Conservation (phyloP, 2,888 invertebrate species). For the Rotaria socialis region DNA sequence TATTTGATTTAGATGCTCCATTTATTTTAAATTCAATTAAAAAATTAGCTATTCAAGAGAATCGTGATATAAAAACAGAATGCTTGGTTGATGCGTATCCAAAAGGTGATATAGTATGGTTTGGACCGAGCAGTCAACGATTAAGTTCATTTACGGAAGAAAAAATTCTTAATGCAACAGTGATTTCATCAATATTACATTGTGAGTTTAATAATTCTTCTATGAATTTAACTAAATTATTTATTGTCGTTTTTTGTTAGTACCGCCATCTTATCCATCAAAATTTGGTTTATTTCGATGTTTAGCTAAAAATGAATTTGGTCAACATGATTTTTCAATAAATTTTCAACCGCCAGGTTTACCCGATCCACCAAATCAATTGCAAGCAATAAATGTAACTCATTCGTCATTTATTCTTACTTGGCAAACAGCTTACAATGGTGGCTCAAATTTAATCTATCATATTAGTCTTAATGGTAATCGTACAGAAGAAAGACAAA, state of each 20-base stretch:
- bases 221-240: neutral
- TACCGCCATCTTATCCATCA: slow-evolving; percentile 24
- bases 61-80: neutral
- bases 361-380: slow-evolving; percentile 11
- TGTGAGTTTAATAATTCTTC: neutral
- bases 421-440: neutral
- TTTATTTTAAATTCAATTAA: slow-evolving; percentile 24
- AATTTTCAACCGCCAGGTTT: slow-evolving; percentile 30
- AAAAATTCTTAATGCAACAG: neutral
- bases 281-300: slow-evolving; percentile 2
- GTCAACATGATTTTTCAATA: slow-evolving; percentile 30
- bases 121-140: neutral
- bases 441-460: slow-evolving; percentile 3
- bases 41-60: neutral
- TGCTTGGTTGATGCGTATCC: slow-evolving; percentile 19
- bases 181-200: neutral
- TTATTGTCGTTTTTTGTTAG: neutral
- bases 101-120: slow-evolving; percentile 11
- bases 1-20: slow-evolving; percentile 13
- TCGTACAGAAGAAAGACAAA: slow-evolving; percentile 33
- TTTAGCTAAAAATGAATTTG: neutral
- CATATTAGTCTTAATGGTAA: slow-evolving; percentile 10
- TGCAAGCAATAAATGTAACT: neutral
- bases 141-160: slow-evolving; percentile 19
- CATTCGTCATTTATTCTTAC: slow-evolving; percentile 24